Base-by-base conservation (phyloP, 2,113 vertebrate species). In the Mus musculus region DNA sequence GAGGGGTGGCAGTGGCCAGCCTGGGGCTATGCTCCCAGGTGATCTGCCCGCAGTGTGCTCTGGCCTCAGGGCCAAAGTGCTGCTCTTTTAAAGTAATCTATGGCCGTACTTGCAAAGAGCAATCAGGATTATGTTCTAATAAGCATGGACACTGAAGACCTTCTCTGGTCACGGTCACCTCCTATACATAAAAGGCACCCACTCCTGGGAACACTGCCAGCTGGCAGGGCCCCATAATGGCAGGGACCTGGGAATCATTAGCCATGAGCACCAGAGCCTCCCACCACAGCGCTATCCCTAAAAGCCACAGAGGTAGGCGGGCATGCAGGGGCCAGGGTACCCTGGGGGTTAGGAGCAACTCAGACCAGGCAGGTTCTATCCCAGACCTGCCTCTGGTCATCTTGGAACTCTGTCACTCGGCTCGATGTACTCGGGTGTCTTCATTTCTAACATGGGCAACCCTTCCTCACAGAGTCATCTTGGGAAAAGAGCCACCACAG, bases 171-270 rank as follows among this genome's bases (percentile, higher is more conserved):
- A 52, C 24, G 49, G 87, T 20, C 81, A 69, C 4, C 6, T 63
- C 7, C 28, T 69, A 67, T 78, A 88, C 86, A 92, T 71, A 95
- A 90, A 86, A 86, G 85, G 95, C n/a, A 4, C 52, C 76, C 13
- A 6, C n/a, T 76, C 5, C 30, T 26, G 0, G 36, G 61, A 52
- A 61, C 36, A 7, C 7, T 17, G 42, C 39, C 36, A n/a, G 81
- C 3, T 7, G 36, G 59, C 17, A 3, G 19, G 19, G 33, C 13
- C 36, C 24, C 11, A 12, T 12, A 19, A 77, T 28, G 13, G 36
- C 17, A 54, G 36, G 30, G 30, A 7, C 33, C n/a, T 24, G 30
- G 46, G 7, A 33, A 30, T 16, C 33, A 30, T 22, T 3, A 1
- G 1, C 17, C 14, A 54, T 14, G 56, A 61, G 67, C 12, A 8